Conservation (phyloP, 2,888 invertebrate species). For the Ecliptopera silaceata region DNA sequence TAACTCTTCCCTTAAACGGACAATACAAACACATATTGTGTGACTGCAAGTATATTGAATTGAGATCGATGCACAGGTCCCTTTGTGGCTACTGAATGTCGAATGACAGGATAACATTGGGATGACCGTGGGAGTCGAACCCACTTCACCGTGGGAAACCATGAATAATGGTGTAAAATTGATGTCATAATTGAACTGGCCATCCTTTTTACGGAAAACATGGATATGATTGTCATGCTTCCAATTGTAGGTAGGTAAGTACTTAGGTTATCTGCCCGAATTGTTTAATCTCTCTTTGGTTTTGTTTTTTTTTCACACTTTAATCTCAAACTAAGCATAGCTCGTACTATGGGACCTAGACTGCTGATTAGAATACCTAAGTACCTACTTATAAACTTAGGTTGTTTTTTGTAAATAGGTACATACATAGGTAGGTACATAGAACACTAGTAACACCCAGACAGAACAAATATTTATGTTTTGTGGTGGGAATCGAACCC, state of each 20-base stretch:
- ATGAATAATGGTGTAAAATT: slow-evolving; percentile 27
- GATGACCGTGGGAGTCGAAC: slow-evolving; percentile 44
- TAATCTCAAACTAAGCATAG: too few relatives aligned
- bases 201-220: slow-evolving; percentile 17
- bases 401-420: too few relatives aligned
- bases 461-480: too few relatives aligned
- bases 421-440: neutral
- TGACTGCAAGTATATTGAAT: slow-evolving; percentile 21
- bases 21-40: slow-evolving; percentile 28
- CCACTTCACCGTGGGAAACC: slow-evolving; percentile 50
- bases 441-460: neutral
- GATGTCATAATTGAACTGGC: slow-evolving; percentile 19
- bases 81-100: slow-evolving; percentile 24
- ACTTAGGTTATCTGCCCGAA: too few relatives aligned
- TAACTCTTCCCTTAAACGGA: slow-evolving; percentile 17
- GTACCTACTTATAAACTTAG: too few relatives aligned
- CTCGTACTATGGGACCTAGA: too few relatives aligned
- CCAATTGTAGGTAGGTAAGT: slow-evolving; percentile 3
- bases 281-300: too few relatives aligned
- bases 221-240: neutral
- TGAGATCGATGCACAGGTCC: slow-evolving; percentile 16
- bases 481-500: too few relatives aligned
- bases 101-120: slow-evolving; percentile 14
- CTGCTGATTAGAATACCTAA: too few relatives aligned
- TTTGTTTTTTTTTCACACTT: too few relatives aligned